phyloP scores from a whole-genome alignment of 2,797 vertebrate species.

The Pipistrellus pipistrellus region DNA sequence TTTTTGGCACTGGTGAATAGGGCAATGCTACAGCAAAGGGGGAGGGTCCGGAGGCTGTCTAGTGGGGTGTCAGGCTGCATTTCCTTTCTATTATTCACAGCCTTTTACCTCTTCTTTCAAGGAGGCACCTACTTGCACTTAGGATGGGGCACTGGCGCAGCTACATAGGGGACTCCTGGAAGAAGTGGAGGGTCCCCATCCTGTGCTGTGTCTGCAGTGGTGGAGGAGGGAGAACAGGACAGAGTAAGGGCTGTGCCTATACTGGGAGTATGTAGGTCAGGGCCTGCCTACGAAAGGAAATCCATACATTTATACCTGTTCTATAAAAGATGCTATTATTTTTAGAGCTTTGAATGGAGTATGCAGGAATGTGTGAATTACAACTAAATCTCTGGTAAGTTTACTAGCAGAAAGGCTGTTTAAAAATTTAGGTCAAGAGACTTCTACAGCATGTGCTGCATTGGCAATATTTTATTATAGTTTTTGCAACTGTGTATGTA shows the following conservation, averaged over 20 bases:
- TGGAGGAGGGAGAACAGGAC: not conserved
- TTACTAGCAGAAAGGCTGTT: slow-evolving; percentile 8
- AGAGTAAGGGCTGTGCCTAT: not conserved
- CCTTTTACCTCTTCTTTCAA: not conserved
- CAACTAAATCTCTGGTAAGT: not conserved
- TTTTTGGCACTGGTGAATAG: not conserved
- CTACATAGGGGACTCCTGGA: not conserved
- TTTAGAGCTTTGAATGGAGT: slow-evolving; percentile 55
- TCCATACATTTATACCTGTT: slow-evolving; percentile 46
- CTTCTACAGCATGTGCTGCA: slow-evolving; percentile 2
- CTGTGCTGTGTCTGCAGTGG: not conserved
- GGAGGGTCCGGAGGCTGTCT: not conserved
- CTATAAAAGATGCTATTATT: slow-evolving; percentile 50
- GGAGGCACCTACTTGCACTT: not conserved
- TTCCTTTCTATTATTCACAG: not conserved
- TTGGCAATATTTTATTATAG: not conserved
- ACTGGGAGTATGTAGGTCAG: slow-evolving; percentile 58
- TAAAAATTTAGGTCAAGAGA: slow-evolving; percentile 60
- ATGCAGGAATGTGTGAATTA: slow-evolving; percentile 57
- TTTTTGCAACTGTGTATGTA: not conserved
- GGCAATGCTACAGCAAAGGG: too few relatives aligned
- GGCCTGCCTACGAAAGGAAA: not conserved
- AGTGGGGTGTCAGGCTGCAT: not conserved
- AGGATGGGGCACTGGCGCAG: not conserved
- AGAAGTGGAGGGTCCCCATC: not conserved